A percentile compares a stretch with the other conserved stretches of the same genome.
Conservation (phyloP, 2,113 vertebrate genomes). For the Dromaius novaehollandiae region DNA sequence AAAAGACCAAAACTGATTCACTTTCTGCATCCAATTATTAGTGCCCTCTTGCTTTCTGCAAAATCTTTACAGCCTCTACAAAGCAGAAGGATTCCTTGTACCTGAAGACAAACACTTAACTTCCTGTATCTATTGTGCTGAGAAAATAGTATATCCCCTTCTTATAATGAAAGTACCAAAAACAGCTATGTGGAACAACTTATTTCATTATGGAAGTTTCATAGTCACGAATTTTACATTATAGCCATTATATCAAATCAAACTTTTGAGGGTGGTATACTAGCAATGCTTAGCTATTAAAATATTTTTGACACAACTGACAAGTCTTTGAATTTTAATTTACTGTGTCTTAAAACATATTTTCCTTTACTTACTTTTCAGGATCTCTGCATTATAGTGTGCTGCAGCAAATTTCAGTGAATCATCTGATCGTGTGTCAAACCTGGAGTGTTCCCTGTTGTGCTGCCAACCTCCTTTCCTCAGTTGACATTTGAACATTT, state of each 20-base stretch:
- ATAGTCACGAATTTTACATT: not conserved
- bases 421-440: conserved; percentile 78
- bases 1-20: not conserved
- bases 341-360: fast-evolving
- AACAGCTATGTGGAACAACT: not conserved
- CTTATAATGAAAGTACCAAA: not conserved
- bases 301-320: not conserved
- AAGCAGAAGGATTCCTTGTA: not conserved
- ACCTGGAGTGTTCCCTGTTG: conserved; percentile 63
- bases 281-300: not conserved
- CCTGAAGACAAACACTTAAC: not conserved
- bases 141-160: not conserved
- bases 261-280: not conserved
- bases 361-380: conserved; percentile 88
- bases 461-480: conserved; percentile 79
- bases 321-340: not conserved
- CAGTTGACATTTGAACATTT: conserved; percentile 91
- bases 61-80: not conserved
- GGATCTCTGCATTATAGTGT: conserved; percentile 89
- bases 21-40: not conserved
- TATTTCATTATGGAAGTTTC: not conserved
- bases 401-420: conserved; percentile 87
- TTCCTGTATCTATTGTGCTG: not conserved
- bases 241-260: not conserved
- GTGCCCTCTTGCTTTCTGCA: not conserved